These are phyloP conservation scores for Idaea dimidiata DNA, from an alignment of 2,888 invertebrate species.

Conservation along the genomic window DNA sequence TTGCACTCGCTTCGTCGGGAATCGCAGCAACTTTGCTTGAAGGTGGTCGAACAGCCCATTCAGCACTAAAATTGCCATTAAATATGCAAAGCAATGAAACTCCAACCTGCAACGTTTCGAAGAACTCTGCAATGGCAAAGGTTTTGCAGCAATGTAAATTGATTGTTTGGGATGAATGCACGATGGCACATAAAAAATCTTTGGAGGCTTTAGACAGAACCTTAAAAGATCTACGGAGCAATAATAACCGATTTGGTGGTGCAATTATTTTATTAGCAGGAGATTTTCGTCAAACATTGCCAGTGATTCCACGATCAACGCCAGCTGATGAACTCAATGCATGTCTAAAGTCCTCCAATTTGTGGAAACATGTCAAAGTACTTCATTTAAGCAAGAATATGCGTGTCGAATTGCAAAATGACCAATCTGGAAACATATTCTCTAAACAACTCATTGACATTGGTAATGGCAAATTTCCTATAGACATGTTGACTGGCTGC, in stretches of 20 bases:
- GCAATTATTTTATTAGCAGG: constrained; percentile 17
- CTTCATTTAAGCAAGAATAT: constrained; percentile 15
- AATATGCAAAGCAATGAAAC: constrained; percentile 12
- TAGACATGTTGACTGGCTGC: constrained; percentile 22
- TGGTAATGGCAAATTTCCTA: constrained; percentile 25
- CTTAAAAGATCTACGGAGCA: constrained; percentile 14
- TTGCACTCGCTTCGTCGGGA: constrained; percentile 6
- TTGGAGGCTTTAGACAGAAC: constrained; percentile 18
- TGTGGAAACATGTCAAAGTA: constrained; percentile 23
- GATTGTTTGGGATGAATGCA: too few relatives aligned
- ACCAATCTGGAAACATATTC: constrained; percentile 17
- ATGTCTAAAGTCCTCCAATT: constrained; percentile 27
- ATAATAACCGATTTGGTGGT: constrained; percentile 17
- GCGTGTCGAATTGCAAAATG: constrained; percentile 6
- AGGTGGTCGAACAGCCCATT: constrained; percentile 10
- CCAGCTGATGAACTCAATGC: constrained; percentile 30
- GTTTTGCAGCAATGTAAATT: too few relatives aligned
- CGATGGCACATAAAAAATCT: too few relatives aligned
- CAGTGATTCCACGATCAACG: constrained; percentile 21
- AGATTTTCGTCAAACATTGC: constrained; percentile 21
- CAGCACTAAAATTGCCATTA: constrained; percentile 11
- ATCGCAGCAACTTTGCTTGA: constrained; percentile 7
- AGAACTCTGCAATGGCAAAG: constrained; percentile 21
- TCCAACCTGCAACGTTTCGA: constrained; percentile 11
- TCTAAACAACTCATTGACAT: constrained; percentile 25